Percentiles rank a stretch among this genome's conserved stretches.
Evolutionary conservation across 35 echinoderm and acorn worm species (phyloP).

Genomic region (Apostichopus parvimensis): DNA sequence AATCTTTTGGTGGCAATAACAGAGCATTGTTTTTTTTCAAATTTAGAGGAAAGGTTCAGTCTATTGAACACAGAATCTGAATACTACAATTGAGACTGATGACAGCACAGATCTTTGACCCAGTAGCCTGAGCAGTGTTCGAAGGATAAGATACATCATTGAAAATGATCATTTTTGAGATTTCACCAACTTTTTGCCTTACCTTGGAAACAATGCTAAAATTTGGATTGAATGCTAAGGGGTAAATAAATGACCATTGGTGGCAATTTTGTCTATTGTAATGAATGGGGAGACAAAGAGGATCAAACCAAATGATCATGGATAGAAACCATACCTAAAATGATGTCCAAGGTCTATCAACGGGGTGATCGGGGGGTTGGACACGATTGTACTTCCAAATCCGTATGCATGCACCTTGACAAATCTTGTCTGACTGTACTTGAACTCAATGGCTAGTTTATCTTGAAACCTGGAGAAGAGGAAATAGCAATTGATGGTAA

Average conservation of each 20-base stretch:
- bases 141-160: no score
- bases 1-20: no score
- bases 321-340: slow-evolving; percentile 71
- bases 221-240: no score
- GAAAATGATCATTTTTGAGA: no score
- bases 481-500: not conserved
- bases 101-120: no score
- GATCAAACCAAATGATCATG: no score
- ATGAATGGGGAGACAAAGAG: no score
- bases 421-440: slow-evolving; percentile 88
- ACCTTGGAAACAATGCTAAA: no score
- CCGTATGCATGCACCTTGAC: slow-evolving; percentile 91
- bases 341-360: slow-evolving; percentile 89
- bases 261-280: no score
- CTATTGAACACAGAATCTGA: not conserved
- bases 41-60: not conserved
- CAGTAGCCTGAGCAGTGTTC: no score
- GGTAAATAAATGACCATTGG: no score
- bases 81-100: not conserved
- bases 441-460: slow-evolving; percentile 88
- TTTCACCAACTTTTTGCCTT: no score
- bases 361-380: slow-evolving; percentile 79
- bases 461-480: slow-evolving; percentile 84
- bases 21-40: not conserved
- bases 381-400: slow-evolving; percentile 85